A percentile compares a stretch with the other conserved stretches of the same genome.
phyloP scores from a whole-genome alignment of 2,797 vertebrate genomes.

The Leptoclinus maculatus region DNA sequence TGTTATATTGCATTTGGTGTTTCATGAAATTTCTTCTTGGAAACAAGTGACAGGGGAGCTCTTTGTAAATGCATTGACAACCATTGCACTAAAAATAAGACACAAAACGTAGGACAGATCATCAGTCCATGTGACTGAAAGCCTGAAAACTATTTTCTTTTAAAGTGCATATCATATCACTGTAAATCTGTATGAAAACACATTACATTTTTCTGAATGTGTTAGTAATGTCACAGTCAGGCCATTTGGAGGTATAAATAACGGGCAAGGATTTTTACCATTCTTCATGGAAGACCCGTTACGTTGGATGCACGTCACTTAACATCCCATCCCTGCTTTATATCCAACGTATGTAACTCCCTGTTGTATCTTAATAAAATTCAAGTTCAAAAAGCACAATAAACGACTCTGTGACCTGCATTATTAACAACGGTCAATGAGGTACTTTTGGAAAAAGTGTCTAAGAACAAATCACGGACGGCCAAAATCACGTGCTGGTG shows the following conservation, averaged over 20 bases:
- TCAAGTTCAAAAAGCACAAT: neutral
- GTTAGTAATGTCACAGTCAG: conserved; percentile 1
- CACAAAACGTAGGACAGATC: neutral
- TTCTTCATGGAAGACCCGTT: conserved; percentile 1
- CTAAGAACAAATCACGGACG: neutral
- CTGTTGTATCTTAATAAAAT: neutral
- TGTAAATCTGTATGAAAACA: neutral
- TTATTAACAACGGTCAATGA: neutral
- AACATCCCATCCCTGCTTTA: neutral
- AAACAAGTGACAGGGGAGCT: neutral
- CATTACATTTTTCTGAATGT: neutral
- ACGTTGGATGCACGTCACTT: neutral
- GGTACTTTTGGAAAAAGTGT: neutral
- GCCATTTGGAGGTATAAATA: conserved; percentile 32
- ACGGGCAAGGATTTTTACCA: neutral
- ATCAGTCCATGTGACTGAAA: neutral
- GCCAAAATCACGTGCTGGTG: conserved; percentile 29
- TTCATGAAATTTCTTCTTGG: neutral
- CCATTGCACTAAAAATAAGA: neutral
- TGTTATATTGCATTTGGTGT: neutral
- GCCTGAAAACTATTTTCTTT: no score
- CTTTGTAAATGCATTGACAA: neutral
- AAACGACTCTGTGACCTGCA: conserved; percentile 15
- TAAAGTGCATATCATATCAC: neutral
- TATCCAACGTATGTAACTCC: neutral